Base-by-base conservation (phyloP, 2,797 vertebrate genomes). In the Pipistrellus pygmaeus region DNA sequence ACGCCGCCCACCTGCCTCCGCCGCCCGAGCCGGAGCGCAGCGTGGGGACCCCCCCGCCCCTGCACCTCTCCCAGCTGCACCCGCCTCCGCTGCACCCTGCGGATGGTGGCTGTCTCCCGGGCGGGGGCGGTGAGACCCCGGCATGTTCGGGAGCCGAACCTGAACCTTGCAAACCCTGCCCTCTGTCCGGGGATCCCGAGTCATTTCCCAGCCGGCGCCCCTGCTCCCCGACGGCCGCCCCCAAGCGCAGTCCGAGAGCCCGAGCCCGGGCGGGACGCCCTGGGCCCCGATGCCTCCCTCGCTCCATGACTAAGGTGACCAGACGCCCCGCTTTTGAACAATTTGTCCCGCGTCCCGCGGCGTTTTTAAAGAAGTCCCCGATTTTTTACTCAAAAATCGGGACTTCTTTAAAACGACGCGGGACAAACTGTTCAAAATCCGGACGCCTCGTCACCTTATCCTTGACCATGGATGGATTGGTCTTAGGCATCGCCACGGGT, bases 151-250 rank as follows among this genome's bases (percentile, higher is more conserved):
- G 76, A 55, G 66, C 46, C 35, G 25, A 62, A 23, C 64, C n/a
- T 55, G 35, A 8, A 32, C 27, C 0, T 15, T 23, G 25, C 75
- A 25, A 1, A 6, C 41, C 6, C 66, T 1, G 30, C 21, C 4
- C 3, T 20, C 62, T 23, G 75, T 23, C 3, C 1, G 20, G 20
- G 21, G 66, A 46, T 20, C 17, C 0, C 0, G 25, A 7, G 38
- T 7, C 55, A 0, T 57, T 6, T 12, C 10, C 0, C 44, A n/a
- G 27, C 41, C 25, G 0, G 55, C 0, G 60, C 5, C 27, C 48
- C 51, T 20, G 53, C 48, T 13, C 32, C 71, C 57, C 2, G 7
- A 51, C 5, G 23, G 38, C 20, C 15, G 75, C 27, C 68, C 0
- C 53, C 0, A 8, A 18, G 44, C 8, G 32, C 85, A 10, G 68